Evolutionary conservation across 2,113 vertebrate genomes (phyloP).

Genomic region (Dasyprocta punctata): DNA sequence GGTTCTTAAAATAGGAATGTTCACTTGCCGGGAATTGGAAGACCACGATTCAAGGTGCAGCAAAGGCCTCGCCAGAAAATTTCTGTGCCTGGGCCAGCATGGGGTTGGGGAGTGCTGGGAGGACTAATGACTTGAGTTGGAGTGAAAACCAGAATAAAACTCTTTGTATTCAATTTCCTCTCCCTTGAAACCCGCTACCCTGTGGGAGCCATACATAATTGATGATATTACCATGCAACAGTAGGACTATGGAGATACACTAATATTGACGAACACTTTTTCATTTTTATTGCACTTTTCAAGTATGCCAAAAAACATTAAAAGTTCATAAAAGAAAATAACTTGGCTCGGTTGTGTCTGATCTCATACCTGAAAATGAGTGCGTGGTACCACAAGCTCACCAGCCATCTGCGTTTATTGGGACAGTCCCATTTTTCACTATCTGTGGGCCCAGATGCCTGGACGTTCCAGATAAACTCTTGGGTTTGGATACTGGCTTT

Average conservation of each 20-base stretch:
- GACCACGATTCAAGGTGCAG: background rate
- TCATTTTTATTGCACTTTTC: slow-evolving; percentile 65
- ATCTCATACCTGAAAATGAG: slow-evolving; percentile 63
- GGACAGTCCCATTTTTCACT: slow-evolving; percentile 61
- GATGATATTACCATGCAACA: background rate
- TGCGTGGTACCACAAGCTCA: background rate
- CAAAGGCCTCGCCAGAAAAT: background rate
- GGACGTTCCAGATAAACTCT: background rate
- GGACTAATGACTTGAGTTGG: slow-evolving; percentile 11
- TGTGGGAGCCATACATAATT: slow-evolving; percentile 53
- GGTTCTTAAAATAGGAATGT: slow-evolving; percentile 45
- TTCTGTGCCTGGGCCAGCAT: background rate
- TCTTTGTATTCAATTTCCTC: slow-evolving; percentile 37
- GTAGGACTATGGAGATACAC: slow-evolving; percentile 31
- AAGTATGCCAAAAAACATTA: slow-evolving; percentile 69
- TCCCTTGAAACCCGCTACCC: slow-evolving; percentile 46
- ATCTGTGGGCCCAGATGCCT: slow-evolving; percentile 52
- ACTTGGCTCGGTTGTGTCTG: slow-evolving; percentile 63
- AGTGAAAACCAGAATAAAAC: slow-evolving; percentile 55
- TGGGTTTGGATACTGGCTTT: slow-evolving; percentile 33
- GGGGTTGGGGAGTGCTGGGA: background rate
- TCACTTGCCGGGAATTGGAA: background rate
- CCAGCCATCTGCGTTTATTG: slow-evolving; percentile 63
- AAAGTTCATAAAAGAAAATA: slow-evolving; percentile 75
- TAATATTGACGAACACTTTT: slow-evolving; percentile 54